phyloP scores from a whole-genome alignment of 1,140 invertebrate species.

The Sycophila sp. region DNA sequence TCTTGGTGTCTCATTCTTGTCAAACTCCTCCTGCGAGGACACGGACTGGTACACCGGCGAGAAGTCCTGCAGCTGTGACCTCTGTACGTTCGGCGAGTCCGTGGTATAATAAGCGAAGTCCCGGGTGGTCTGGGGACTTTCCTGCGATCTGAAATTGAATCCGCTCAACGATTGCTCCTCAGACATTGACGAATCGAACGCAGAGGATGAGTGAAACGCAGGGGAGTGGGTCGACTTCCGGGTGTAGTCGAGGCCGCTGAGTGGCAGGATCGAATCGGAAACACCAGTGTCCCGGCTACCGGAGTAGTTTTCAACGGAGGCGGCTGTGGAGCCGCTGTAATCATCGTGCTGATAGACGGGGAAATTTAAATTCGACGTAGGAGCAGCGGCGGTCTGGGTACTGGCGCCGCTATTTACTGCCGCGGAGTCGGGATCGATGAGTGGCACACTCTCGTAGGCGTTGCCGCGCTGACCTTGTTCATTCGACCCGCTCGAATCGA shows the following conservation, averaged over 20 bases:
- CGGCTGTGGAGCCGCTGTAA: constrained; percentile 43
- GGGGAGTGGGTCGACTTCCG: not conserved
- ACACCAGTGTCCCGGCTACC: constrained; percentile 28
- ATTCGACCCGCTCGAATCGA: constrained; percentile 39
- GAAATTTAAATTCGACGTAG: constrained; percentile 18
- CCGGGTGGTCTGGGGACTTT: constrained; percentile 30
- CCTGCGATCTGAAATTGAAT: constrained; percentile 56
- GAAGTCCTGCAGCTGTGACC: constrained; percentile 43
- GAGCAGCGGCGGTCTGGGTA: not conserved
- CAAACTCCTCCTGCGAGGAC: constrained; percentile 22
- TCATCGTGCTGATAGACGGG: constrained; percentile 49
- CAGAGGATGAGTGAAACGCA: not conserved
- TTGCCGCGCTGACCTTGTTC: constrained; percentile 40
- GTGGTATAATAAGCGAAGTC: constrained; percentile 52
- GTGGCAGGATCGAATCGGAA: not conserved
- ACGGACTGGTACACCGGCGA: constrained; percentile 37
- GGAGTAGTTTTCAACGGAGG: constrained; percentile 49
- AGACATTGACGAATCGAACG: too few relatives aligned
- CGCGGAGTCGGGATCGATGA: constrained; percentile 33
- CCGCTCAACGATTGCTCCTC: constrained; percentile 53
- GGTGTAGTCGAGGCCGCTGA: not conserved
- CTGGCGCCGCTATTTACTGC: not conserved
- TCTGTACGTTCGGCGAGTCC: constrained; percentile 40
- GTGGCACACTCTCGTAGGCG: constrained; percentile 37
- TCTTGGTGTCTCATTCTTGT: constrained; percentile 21